Evolutionary conservation across 2,113 vertebrate species (phyloP).

Genomic region (Crotophaga sulcirostris): DNA sequence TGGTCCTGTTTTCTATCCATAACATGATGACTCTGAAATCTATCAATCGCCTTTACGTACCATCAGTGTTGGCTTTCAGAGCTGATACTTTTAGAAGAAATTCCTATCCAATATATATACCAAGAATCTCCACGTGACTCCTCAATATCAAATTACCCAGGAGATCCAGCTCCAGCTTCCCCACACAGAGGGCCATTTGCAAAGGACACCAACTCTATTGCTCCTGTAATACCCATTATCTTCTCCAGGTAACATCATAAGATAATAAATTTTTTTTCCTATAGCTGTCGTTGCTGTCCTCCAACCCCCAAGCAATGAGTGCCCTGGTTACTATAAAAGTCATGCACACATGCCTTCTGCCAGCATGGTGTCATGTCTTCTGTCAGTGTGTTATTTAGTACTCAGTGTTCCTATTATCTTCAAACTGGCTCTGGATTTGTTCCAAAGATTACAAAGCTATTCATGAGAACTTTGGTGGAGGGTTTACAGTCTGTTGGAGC

Average conservation of each 20-base stretch:
- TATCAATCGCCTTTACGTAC: neutral
- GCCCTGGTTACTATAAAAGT: conserved; percentile 57
- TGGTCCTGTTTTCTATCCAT: neutral
- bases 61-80: neutral
- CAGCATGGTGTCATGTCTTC: conserved; percentile 66
- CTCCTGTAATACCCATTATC: neutral
- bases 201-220: neutral
- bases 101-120: neutral
- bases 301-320: neutral
- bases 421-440: conserved; percentile 57
- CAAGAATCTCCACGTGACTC: accelerated
- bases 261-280: neutral
- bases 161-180: neutral
- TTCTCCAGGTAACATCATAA: neutral
- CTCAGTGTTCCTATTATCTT: conserved; percentile 67
- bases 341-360: conserved; percentile 58
- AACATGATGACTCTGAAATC: neutral
- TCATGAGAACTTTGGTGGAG: conserved; percentile 31
- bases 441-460: conserved; percentile 41
- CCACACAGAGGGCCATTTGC: neutral
- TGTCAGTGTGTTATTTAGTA: conserved; percentile 64
- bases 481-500: neutral
- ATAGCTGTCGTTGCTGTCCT: neutral
- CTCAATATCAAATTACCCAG: neutral
- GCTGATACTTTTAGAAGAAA: neutral